Evolutionary conservation across 2,888 invertebrate species (phyloP).

Genomic region (Diarsia rubi): DNA sequence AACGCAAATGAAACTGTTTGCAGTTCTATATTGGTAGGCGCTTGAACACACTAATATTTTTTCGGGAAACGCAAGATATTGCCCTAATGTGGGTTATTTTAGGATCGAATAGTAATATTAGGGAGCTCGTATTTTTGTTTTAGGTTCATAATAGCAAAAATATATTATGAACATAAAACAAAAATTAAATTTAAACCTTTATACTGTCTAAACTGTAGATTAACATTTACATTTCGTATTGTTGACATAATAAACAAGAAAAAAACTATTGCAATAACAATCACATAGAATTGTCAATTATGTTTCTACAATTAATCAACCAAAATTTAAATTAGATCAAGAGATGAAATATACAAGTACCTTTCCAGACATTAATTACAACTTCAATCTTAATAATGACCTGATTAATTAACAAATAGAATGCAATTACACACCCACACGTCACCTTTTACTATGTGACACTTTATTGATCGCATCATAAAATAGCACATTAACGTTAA

Average conservation of each 20-base stretch:
- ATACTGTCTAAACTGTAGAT: no score
- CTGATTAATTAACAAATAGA: slow-evolving; percentile 27
- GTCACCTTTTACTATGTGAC: neutral
- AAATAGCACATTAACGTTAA: slow-evolving; percentile 20
- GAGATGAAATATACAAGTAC: slow-evolving; percentile 4
- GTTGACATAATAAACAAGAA: no score
- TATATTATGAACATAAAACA: no score
- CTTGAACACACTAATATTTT: slow-evolving; percentile 62
- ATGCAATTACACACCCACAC: slow-evolving; percentile 27
- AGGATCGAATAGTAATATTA: neutral
- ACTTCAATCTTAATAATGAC: slow-evolving; percentile 33
- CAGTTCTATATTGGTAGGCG: slow-evolving; percentile 81
- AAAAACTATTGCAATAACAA: neutral
- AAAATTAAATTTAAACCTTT: no score
- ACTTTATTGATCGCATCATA: slow-evolving; percentile 33
- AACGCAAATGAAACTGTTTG: slow-evolving; percentile 77
- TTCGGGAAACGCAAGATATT: slow-evolving; percentile 15
- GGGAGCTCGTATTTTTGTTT: neutral
- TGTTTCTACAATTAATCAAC: neutral
- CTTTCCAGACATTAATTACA: slow-evolving; percentile 30
- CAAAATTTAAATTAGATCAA: neutral
- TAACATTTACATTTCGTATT: neutral
- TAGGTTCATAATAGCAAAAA: neutral
- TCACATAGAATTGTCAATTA: slow-evolving; percentile 3
- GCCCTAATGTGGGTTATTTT: slow-evolving; percentile 1